These are phyloP conservation scores for Holcopasites calliopsidis DNA, from an alignment of 1,140 invertebrate genomes.

Conservation along the genomic window DNA sequence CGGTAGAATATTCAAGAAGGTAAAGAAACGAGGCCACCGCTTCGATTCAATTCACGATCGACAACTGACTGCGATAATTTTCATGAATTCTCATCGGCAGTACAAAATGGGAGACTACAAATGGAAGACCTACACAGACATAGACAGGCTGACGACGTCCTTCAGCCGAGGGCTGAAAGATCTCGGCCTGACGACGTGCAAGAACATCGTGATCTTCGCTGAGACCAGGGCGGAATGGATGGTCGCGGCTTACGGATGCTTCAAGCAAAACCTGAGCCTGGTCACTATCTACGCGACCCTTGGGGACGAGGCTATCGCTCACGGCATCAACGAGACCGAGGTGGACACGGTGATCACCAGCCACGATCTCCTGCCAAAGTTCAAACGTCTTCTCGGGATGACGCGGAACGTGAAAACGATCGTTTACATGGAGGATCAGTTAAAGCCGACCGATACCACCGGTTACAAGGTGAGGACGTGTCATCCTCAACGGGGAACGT, in stretches of 20 bases:
- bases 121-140: slow-evolving; percentile 93
- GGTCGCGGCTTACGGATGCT: slow-evolving; percentile 95
- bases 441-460: slow-evolving; percentile 84
- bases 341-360: slow-evolving; percentile 94
- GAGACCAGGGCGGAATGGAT: slow-evolving; percentile 99
- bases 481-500: too few relatives aligned
- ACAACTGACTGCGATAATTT: too few relatives aligned
- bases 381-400: slow-evolving; percentile 87
- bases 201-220: slow-evolving; percentile 95
- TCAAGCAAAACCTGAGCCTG: slow-evolving; percentile 92
- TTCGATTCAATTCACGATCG: too few relatives aligned
- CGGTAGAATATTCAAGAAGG: slow-evolving; percentile 97
- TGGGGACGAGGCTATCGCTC: slow-evolving; percentile 96
- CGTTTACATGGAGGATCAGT: slow-evolving; percentile 94
- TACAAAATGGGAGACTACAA: slow-evolving; percentile 96
- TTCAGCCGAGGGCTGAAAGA: slow-evolving; percentile 90
- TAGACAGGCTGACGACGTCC: slow-evolving; percentile 86
- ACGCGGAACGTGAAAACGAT: slow-evolving; percentile 87
- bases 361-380: slow-evolving; percentile 93
- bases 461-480: slow-evolving; percentile 84
- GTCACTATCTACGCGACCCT: slow-evolving; percentile 98
- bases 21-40: too few relatives aligned
- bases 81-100: slow-evolving; percentile 72
- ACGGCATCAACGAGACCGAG: slow-evolving; percentile 98
- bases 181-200: slow-evolving; percentile 82